phyloP scores from a whole-genome alignment of 2,797 vertebrate genomes.

The Holocentrus rufus region DNA sequence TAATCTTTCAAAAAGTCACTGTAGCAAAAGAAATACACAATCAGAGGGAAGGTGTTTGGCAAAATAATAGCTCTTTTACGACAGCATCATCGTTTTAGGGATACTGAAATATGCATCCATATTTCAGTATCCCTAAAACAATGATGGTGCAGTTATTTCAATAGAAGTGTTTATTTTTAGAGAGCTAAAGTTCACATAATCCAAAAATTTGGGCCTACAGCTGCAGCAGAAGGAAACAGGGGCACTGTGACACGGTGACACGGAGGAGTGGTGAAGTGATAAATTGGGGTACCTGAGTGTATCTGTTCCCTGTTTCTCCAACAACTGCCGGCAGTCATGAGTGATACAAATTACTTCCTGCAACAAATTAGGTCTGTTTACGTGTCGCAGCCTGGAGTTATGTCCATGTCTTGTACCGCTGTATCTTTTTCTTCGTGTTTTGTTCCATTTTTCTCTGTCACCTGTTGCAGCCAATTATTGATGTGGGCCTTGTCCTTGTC shows the following conservation, averaged over 20 bases:
- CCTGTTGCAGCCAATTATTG: constrained; percentile 77
- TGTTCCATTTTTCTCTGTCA: constrained; percentile 72
- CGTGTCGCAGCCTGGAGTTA: constrained; percentile 68
- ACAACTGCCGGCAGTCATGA: constrained; percentile 72
- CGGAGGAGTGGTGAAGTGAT: constrained; percentile 64
- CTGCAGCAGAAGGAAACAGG: constrained; percentile 31
- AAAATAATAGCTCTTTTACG: no score
- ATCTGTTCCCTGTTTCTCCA: constrained; percentile 69
- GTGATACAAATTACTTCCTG: constrained; percentile 78
- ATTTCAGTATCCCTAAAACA: no score
- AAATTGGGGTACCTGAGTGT: constrained; percentile 67
- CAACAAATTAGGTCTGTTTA: constrained; percentile 78
- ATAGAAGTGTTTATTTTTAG: constrained; percentile 5
- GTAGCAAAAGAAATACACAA: no score
- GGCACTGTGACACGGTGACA: constrained; percentile 41
- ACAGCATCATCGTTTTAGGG: no score
- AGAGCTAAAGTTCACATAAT: not conserved
- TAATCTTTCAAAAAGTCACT: no score
- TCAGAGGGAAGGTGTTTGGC: no score
- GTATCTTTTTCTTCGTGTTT: constrained; percentile 37
- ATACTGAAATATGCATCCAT: no score
- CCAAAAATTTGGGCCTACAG: constrained; percentile 1
- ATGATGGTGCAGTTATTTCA: no score
- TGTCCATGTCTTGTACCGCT: constrained; percentile 67
- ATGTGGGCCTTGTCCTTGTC: constrained; percentile 63